These are phyloP conservation scores for Papilio helenus DNA, from an alignment of 1,140 invertebrate species.

Conservation along the genomic window DNA sequence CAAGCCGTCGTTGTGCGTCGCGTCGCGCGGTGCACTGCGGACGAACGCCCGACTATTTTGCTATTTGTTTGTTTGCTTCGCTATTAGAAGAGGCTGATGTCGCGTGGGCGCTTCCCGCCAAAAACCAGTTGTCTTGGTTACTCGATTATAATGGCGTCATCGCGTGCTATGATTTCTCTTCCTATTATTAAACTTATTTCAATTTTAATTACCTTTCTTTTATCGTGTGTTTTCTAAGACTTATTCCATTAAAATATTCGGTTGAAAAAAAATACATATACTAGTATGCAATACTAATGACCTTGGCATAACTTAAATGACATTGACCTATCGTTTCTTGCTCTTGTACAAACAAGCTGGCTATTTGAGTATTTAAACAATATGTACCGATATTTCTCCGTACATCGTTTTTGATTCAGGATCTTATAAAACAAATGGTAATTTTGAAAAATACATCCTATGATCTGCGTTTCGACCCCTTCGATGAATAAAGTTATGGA, in stretches of 20 bases:
- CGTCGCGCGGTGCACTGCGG: constrained; percentile 78
- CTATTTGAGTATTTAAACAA: not conserved
- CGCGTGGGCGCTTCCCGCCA: constrained; percentile 73
- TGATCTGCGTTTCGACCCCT: too few species aligned
- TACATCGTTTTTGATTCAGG: not conserved
- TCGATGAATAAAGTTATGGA: too few species aligned
- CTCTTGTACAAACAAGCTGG: not conserved
- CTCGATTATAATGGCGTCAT: constrained; percentile 62
- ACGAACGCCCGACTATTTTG: constrained; percentile 67
- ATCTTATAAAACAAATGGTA: too few species aligned
- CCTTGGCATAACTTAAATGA: not conserved
- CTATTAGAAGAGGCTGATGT: constrained; percentile 47
- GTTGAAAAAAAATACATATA: too few species aligned
- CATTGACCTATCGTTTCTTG: not conserved
- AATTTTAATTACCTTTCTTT: not conserved
- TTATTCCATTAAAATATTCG: too few species aligned
- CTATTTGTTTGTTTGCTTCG: constrained; percentile 49
- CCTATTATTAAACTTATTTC: constrained; percentile 34
- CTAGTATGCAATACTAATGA: not conserved
- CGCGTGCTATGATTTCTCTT: constrained; percentile 44
- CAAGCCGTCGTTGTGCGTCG: constrained; percentile 68
- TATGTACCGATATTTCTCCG: not conserved
- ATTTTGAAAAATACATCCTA: too few species aligned
- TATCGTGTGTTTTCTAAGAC: too few species aligned
- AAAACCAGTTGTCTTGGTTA: constrained; percentile 75